Percentiles rank a stretch among this genome's conserved stretches.
phyloP scores from a whole-genome alignment of 2,888 invertebrate genomes.

The Microctonus brassicae region DNA sequence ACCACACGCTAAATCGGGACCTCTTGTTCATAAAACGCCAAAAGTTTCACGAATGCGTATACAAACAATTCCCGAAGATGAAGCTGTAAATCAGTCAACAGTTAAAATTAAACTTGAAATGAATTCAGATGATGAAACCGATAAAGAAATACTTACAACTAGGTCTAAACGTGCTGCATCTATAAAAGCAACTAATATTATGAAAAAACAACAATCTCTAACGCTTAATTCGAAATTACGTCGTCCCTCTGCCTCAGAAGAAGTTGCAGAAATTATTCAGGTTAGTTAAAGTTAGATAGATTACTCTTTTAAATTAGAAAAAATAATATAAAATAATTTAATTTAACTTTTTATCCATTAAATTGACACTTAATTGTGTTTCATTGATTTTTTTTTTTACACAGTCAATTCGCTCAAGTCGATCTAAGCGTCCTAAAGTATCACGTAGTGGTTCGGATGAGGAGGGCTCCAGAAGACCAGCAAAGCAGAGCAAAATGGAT shows the following conservation, averaged over 20 bases:
- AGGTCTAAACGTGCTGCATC: slow-evolving; percentile 57
- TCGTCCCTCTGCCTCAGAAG: slow-evolving; percentile 40
- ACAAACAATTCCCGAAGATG: slow-evolving; percentile 62
- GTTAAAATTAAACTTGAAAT: not conserved
- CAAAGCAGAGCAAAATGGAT: slow-evolving; percentile 49
- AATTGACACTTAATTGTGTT: not conserved
- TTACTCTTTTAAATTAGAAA: not conserved
- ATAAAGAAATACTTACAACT: slow-evolving; percentile 32
- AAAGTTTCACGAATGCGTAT: slow-evolving; percentile 56
- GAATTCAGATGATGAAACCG: slow-evolving; percentile 8
- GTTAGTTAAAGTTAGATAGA: not conserved
- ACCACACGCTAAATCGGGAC: slow-evolving; percentile 45
- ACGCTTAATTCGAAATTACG: slow-evolving; percentile 47
- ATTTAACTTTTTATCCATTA: not conserved
- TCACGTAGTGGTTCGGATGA: slow-evolving; percentile 55
- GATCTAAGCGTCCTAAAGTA: slow-evolving; percentile 50
- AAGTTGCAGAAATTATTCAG: not conserved
- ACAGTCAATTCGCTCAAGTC: slow-evolving; percentile 37
- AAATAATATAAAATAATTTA: not conserved
- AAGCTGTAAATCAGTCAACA: slow-evolving; percentile 36
- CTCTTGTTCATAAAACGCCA: slow-evolving; percentile 61
- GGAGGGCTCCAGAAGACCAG: slow-evolving; percentile 50
- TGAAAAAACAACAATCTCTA: slow-evolving; percentile 55
- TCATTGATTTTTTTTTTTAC: not conserved
- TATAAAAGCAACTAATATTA: slow-evolving; percentile 53